A percentile compares a stretch with the other conserved stretches of the same genome.
Conservation (phyloP, 2,888 invertebrate genomes). For the Alviniconcha strummeri region DNA sequence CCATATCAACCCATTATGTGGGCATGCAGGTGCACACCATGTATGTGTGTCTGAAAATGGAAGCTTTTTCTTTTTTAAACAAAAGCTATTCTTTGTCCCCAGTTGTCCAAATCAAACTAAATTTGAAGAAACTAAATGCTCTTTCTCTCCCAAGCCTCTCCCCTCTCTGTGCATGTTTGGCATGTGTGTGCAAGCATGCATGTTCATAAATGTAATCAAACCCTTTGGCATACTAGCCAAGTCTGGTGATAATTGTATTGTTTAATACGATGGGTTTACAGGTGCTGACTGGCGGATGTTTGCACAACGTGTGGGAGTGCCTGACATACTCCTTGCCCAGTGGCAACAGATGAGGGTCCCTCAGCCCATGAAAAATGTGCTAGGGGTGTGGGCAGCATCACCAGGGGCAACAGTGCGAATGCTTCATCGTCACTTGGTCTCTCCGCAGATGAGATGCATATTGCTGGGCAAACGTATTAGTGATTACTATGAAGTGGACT, state of each 20-base stretch:
- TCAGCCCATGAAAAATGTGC: slow-evolving; percentile 69
- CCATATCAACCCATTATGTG: no score
- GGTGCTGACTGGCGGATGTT: slow-evolving; percentile 69
- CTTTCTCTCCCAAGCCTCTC: no score
- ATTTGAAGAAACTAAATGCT: no score
- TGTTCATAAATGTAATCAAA: no score
- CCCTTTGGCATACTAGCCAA: neutral
- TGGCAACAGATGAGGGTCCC: slow-evolving; percentile 66
- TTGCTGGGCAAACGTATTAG: slow-evolving; percentile 69
- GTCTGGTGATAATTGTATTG: neutral
- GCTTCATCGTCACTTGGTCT: slow-evolving; percentile 70
- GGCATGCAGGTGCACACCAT: no score
- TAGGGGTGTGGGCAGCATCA: slow-evolving; percentile 68
- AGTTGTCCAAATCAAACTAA: no score
- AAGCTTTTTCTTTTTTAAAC: no score
- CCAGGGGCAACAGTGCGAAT: slow-evolving; percentile 69
- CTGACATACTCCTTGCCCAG: slow-evolving; percentile 56
- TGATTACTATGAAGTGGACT: slow-evolving; percentile 71
- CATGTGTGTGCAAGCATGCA: no score
- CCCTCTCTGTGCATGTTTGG: no score
- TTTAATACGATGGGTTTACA: neutral
- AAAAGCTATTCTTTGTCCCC: no score
- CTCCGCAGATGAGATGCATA: slow-evolving; percentile 68
- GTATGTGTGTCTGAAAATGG: no score
- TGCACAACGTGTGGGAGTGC: slow-evolving; percentile 68